Evolutionary conservation across 2,888 invertebrate species (phyloP).

Genomic region (Cerastoderma edule): DNA sequence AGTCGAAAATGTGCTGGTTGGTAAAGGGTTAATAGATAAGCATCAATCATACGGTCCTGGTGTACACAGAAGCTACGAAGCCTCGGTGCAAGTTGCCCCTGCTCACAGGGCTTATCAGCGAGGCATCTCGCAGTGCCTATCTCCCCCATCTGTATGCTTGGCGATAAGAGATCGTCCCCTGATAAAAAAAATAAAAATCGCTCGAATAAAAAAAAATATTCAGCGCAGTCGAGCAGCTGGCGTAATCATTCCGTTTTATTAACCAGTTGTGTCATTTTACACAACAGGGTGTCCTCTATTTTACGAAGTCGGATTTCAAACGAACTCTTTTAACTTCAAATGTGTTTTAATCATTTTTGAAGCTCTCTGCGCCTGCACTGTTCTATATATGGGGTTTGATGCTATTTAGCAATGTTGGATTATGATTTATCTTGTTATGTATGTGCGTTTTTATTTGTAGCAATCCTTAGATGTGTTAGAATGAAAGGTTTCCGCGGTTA

Average conservation of each 20-base stretch:
- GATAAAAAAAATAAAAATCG: constrained; percentile 56
- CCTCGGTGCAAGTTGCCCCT: constrained; percentile 22
- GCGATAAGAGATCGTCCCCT: constrained; percentile 45
- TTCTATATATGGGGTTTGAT: constrained; percentile 16
- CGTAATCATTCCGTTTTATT: constrained; percentile 59
- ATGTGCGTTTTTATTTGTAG: too few species aligned
- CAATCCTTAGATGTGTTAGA: too few species aligned
- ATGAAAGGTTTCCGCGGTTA: too few species aligned
- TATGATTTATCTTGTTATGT: background rate
- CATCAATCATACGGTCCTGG: background rate
- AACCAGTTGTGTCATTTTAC: constrained; percentile 57
- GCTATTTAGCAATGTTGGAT: background rate
- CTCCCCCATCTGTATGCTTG: constrained; percentile 36
- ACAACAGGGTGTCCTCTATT: constrained; percentile 52
- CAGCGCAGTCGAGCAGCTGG: constrained; percentile 44
- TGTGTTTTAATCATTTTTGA: constrained; percentile 31
- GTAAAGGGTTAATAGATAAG: constrained; percentile 24
- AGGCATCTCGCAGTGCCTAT: constrained; percentile 36
- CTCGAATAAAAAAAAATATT: too few species aligned
- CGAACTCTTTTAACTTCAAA: constrained; percentile 58
- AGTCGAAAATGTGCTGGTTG: too few species aligned
- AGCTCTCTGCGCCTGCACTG: too few species aligned
- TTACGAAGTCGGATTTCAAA: constrained; percentile 55
- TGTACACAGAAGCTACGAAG: constrained; percentile 15
- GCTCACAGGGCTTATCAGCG: constrained; percentile 39